Evolutionary conservation across 2,888 invertebrate genomes (phyloP).

Genomic region (Pristionchus mayeri): DNA sequence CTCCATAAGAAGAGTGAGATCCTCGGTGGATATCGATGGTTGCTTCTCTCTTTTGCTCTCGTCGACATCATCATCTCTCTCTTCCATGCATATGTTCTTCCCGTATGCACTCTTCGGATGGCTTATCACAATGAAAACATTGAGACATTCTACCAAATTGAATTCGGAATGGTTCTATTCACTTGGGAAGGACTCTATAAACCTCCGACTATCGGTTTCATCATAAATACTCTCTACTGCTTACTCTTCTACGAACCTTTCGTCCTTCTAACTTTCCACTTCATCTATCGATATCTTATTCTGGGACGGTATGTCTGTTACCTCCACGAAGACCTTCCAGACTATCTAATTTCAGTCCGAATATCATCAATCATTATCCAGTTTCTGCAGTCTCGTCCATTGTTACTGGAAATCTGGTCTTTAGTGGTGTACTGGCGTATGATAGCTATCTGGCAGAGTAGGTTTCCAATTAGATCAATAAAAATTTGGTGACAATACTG

Average conservation of each 20-base stretch:
- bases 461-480: not conserved
- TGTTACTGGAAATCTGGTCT: not conserved
- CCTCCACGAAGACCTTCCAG: too few relatives aligned
- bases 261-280: slow-evolving; percentile 19
- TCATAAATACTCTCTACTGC: not conserved
- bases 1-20: not conserved
- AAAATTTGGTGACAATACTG: not conserved
- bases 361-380: not conserved
- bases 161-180: not conserved
- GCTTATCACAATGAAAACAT: not conserved
- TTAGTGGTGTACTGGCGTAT: not conserved
- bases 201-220: not conserved
- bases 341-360: not conserved
- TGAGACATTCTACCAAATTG: slow-evolving; percentile 26
- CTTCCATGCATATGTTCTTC: not conserved
- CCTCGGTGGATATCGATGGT: not conserved
- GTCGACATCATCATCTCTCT: slow-evolving; percentile 18
- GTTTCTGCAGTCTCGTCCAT: not conserved
- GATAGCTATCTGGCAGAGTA: not conserved
- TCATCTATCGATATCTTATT: slow-evolving; percentile 8
- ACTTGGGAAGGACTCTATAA: not conserved
- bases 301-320: not conserved
- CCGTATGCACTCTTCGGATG: not conserved
- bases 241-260: slow-evolving; percentile 23
- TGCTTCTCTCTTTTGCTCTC: slow-evolving; percentile 5